phyloP scores from a whole-genome alignment of 2,888 invertebrate genomes.

The Nematopogon swammerdamellus region DNA sequence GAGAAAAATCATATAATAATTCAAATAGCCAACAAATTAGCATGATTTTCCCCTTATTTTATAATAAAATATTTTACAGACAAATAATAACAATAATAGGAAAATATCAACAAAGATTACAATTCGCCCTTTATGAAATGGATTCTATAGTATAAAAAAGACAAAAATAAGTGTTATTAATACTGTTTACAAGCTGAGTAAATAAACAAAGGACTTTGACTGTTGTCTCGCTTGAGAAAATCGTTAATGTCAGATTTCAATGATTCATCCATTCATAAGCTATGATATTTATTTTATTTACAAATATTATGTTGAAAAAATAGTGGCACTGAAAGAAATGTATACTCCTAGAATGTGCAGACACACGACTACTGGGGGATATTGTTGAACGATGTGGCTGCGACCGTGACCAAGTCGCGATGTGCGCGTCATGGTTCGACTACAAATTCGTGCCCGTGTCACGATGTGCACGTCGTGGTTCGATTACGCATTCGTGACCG shows the following conservation, averaged over 20 bases:
- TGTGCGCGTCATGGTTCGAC: no score
- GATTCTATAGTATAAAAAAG: not conserved
- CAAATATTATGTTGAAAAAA: not conserved
- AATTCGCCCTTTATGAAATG: not conserved
- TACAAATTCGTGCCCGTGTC: no score
- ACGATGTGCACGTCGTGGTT: no score
- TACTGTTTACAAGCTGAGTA: not conserved
- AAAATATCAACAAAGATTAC: constrained; percentile 33
- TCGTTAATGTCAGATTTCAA: not conserved
- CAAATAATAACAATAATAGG: constrained; percentile 44
- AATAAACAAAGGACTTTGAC: not conserved
- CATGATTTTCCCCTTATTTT: constrained; percentile 42
- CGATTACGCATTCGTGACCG: no score
- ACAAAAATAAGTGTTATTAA: not conserved
- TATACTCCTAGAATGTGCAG: not conserved
- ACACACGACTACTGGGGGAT: not conserved
- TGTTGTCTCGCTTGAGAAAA: not conserved
- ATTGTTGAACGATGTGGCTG: no score
- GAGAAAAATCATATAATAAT: constrained; percentile 54
- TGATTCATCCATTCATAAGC: not conserved
- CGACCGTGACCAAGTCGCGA: no score
- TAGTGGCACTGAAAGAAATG: not conserved
- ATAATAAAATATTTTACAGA: constrained; percentile 53
- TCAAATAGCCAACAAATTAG: constrained; percentile 23
- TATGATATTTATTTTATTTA: not conserved